Conservation (phyloP, 2,888 invertebrate species). For the Drosophila differens region DNA sequence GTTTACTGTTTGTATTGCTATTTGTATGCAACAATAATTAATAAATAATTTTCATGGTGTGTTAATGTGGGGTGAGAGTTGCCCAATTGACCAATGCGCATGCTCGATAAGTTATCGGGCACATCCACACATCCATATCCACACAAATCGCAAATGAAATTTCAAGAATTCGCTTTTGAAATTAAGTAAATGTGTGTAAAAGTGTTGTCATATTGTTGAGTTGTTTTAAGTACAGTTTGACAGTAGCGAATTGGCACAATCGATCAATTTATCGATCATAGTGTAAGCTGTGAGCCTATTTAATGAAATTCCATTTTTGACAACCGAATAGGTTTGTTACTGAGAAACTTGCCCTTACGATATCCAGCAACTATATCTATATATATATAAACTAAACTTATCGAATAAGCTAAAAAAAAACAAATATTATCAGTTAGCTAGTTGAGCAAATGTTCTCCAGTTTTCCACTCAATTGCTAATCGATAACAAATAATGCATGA, state of each 20-base stretch:
- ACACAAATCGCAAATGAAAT: conserved; percentile 19
- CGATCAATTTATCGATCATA: background rate
- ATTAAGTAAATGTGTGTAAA: background rate
- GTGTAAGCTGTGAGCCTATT: background rate
- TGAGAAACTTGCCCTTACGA: background rate
- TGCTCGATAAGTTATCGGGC: conserved; percentile 55
- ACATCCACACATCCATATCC: conserved; percentile 1
- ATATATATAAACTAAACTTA: background rate
- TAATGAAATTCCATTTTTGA: background rate
- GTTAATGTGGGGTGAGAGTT: conserved; percentile 54
- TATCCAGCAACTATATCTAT: background rate
- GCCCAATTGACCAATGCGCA: conserved; percentile 50
- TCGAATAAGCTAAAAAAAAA: too few relatives aligned
- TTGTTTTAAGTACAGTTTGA: background rate
- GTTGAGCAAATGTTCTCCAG: background rate
- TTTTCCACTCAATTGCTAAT: background rate
- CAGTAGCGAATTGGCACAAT: background rate
- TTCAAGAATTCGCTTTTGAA: conserved; percentile 8
- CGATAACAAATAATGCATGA: conserved; percentile 1
- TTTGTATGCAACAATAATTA: conserved; percentile 71
- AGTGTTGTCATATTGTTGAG: background rate
- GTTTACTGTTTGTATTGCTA: conserved; percentile 15
- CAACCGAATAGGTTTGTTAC: background rate
- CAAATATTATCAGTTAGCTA: background rate
- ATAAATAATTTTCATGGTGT: conserved; percentile 58